Base-by-base conservation (phyloP, 2,888 invertebrate species). In the Melieria crassipennis region DNA sequence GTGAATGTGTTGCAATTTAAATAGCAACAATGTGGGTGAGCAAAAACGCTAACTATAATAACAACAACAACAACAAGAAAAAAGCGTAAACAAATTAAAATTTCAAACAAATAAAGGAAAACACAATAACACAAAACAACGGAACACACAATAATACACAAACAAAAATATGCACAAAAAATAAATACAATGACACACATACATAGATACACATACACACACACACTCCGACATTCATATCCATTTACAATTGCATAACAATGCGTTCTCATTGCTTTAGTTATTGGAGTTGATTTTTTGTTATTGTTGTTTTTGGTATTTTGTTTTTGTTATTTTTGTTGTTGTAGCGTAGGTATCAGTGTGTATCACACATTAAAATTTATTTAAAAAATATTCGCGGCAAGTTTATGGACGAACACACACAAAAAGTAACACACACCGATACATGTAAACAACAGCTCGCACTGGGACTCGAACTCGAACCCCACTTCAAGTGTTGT, bases 61-160 rank as follows among this genome's bases (percentile, higher is more conserved):
- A 30, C 30, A 30, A 30, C 30, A 30, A 16, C 16, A 16, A 30
- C 30, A 30, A 30, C 30, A 2, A 16, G 16, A 16, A 16, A 16
- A 16, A 16, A 16, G 16, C 16, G 16, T 16, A 60, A 60, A 60
- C 13, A 45, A 46, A 60, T 46, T 60, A 4, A n/a, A 60, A 60
- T 60, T 60, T 13, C n/a, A 60, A 11, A 45, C n/a, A 45, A 60
- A 60, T 7, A n/a, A 60, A 60, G 60, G n/a, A 43, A 60, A 60
- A 9, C 43, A 60, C 60, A n/a, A 45, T 45, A 60, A 60, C 43
- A 43, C 10, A 45, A 7, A 45, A 45, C 7, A 13, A 13, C 43
- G 13, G 3, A 42, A 42, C n/a, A 9, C n/a, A 63, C 30, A 63
- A 42, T n/a, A 7, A 50, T 16, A 50, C 58, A 11, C 30, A 50